These are phyloP conservation scores for Drosophila borborema DNA, from an alignment of 2,888 invertebrate genomes.

Conservation along the genomic window DNA sequence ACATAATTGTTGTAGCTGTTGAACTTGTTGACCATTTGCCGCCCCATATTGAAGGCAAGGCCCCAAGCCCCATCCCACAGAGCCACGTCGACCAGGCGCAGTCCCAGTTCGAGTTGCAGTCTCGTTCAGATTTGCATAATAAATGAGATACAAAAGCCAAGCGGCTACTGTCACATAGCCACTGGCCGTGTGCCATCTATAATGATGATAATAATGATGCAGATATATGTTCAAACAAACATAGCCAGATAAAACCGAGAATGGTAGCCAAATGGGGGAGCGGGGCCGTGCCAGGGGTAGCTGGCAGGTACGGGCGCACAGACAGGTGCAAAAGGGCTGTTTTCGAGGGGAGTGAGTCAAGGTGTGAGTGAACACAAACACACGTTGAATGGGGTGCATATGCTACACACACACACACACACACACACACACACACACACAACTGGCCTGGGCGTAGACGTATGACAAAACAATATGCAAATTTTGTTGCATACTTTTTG, in stretches of 20 bases:
- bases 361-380: slow-evolving; percentile 35
- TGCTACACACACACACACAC: too few species aligned
- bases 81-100: slow-evolving; percentile 3
- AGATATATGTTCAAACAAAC: slow-evolving; percentile 59
- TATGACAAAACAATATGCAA: slow-evolving; percentile 74
- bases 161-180: slow-evolving; percentile 77
- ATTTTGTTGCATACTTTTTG: slow-evolving; percentile 79
- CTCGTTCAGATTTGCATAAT: slow-evolving; percentile 73
- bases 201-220: slow-evolving; percentile 77
- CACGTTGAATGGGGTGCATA: slow-evolving; percentile 38
- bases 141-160: slow-evolving; percentile 79
- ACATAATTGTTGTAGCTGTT: slow-evolving; percentile 54
- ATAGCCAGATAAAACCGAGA: slow-evolving; percentile 39
- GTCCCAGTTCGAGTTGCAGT: slow-evolving; percentile 23
- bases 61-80: neutral
- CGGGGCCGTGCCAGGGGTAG: neutral
- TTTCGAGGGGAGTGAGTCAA: slow-evolving; percentile 25
- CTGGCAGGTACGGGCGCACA: neutral
- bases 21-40: slow-evolving; percentile 52
- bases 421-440: too few species aligned
- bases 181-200: slow-evolving; percentile 74
- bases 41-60: slow-evolving; percentile 34
- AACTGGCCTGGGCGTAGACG: slow-evolving; percentile 18
- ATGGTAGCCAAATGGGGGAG: neutral
- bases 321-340: slow-evolving; percentile 59